Evolutionary conservation across 2,797 vertebrate genomes (phyloP), one percentile per base, ranked within the genome.

Genomic region (Channallabes apus): DNA sequence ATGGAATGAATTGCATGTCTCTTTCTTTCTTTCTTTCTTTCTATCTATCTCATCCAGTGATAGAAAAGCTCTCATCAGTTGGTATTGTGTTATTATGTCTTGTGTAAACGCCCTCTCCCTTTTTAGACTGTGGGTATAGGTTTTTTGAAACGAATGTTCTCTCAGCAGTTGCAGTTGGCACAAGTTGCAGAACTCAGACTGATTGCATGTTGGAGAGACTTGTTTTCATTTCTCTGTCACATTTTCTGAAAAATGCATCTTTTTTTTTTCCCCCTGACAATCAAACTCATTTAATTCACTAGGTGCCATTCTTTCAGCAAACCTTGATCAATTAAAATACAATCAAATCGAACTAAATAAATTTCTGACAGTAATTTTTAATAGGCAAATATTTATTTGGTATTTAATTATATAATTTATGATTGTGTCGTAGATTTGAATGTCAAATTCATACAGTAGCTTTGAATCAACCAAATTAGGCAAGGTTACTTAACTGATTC

Each of bases 201-300:
- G 38, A 24, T 11, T 2, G 32, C 67, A 7, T 69, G 32, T 72
- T 72, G 11, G 35, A 72, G 22, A 5, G 20, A n/a, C 68, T 69
- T 38, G 9, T 68, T 84, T 84, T 38, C 32, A 59, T 15, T 22
- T 38, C 86, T 69, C 41, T 32, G 41, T 24, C 22, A 18, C 59
- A 18, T 41, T 76, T 86, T 71, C 22, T 69, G 27, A 73, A 46
- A 61, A 9, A 56, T 68, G 65, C 20, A 41, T 67, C n/a, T 64
- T 75, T 79, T 80, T 86, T 62, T 46, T 46, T 51, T 41, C 6
- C 38, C 11, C 38, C 46, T 87, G 89, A 90, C 87, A 90, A 90
- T 88, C 89, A 64, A 69, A 84, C 22, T 15, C 41, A 78, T 11
- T 67, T 85, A 32, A 38, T 82, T 3, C 20, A 24, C n/a, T n/a